These are phyloP conservation scores for Etheostoma spectabile DNA, from an alignment of 2,113 vertebrate genomes.

Conservation along the genomic window DNA sequence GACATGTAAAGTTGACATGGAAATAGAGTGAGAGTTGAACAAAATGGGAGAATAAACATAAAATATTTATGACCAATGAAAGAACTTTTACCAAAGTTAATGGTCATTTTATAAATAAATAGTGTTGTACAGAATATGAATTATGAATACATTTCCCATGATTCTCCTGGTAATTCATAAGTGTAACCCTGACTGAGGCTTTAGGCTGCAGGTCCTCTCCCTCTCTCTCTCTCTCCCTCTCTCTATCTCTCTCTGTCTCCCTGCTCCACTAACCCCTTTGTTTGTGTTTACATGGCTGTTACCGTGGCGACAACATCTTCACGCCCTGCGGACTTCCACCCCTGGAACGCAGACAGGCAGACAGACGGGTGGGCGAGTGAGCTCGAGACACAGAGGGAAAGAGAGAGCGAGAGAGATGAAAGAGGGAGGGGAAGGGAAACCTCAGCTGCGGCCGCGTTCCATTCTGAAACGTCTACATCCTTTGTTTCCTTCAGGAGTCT, in stretches of 20 bases:
- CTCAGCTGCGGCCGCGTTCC: constrained; percentile 26
- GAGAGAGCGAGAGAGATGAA: constrained; percentile 16
- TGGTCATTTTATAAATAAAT: no score
- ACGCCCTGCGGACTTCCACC: constrained; percentile 62
- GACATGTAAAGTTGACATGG: no score
- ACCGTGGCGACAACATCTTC: constrained; percentile 55
- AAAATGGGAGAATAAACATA: no score
- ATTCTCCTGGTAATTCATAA: not conserved
- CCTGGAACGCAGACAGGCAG: constrained; percentile 35
- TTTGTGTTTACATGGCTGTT: constrained; percentile 78
- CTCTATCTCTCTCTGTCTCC: not conserved
- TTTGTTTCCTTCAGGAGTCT: not conserved
- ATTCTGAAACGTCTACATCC: not conserved
- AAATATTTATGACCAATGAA: no score
- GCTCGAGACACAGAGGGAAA: constrained; percentile 10
- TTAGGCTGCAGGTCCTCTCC: not conserved
- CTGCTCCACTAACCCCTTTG: constrained; percentile 34
- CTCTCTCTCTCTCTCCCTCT: no score
- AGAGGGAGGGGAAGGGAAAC: constrained; percentile 8
- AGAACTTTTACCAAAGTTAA: no score
- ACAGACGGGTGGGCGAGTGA: not conserved
- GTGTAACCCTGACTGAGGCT: constrained; percentile 6
- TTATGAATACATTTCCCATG: not conserved
- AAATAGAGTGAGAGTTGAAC: no score
- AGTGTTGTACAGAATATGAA: no score